Base-by-base conservation (phyloP, 2,888 invertebrate species). In the Hyppa rectilinea region DNA sequence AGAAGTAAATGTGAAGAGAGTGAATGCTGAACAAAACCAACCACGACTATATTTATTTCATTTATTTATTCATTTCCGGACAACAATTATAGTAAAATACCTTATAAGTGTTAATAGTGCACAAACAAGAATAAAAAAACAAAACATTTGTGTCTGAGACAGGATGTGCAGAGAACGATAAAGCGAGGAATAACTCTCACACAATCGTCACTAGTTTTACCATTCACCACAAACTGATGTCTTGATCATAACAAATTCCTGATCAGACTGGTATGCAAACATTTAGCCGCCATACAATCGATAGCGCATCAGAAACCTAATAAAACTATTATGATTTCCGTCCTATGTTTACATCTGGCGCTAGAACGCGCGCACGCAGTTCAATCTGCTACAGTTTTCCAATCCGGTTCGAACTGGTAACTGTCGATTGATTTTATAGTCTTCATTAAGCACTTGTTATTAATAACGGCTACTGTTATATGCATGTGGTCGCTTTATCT, bases 331-430 rank as follows among this genome's bases (percentile, higher is more conserved):
- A 71, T 80, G 76, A 68, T 68, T 78, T 58, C 56, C 61, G n/a
- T 52, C 38, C n/a, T 47, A 55, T 72, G 81, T 79, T 84, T 75
- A 73, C 68, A 80, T 71, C 45, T 53, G 47, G 36, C 58, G 63
- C 56, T 67, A 67, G 71, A 67, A 71, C 60, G 50, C 58, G 60
- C 60, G 45, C 63, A 84, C 50, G 66, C 75, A 64, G 66, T 74
- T 63, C 75, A 70, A 70, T 75, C 73, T 59, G 80, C 74, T 43
- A 61, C 70, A 69, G 71, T 82, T 84, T 80, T 78, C 43, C 71
- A 36, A 78, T 73, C 74, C 69, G n/a, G 72, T 78, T 58, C 17
- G 5, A 49, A 53, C 79, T 53, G 40, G 78, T 75, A 58, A 71
- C 70, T 47, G 59, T 78, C 53, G 61, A 72, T 78, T 76, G 60